Percentiles rank a stretch among this genome's conserved stretches.
phyloP scores from a whole-genome alignment of 2,113 vertebrate genomes.

The Cyphomyrus discorhynchus region DNA sequence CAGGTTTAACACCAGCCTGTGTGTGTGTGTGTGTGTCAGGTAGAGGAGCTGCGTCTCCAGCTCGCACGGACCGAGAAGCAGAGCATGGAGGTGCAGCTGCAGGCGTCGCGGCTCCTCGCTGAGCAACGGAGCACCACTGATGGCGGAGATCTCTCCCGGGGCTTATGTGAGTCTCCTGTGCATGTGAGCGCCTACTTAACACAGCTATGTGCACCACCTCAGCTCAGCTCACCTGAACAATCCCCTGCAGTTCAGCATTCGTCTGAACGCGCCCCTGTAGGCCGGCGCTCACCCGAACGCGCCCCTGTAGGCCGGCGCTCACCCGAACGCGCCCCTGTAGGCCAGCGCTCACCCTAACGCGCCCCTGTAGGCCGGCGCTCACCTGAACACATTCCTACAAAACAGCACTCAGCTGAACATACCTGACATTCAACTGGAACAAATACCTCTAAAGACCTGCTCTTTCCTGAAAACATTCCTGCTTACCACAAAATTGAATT shows the following conservation, averaged over 20 bases:
- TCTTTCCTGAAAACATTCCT: not conserved
- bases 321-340: too few relatives aligned
- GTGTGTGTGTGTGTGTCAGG: constrained; percentile 48
- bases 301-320: not conserved
- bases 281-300: not conserved
- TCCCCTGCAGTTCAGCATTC: not conserved
- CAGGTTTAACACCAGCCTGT: not conserved
- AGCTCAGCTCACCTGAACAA: not conserved
- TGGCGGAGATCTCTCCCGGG: constrained; percentile 51
- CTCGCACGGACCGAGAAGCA: constrained; percentile 69
- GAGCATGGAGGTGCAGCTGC: constrained; percentile 62
- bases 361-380: too few relatives aligned
- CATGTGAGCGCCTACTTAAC: constrained; percentile 22
- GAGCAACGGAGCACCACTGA: constrained; percentile 50
- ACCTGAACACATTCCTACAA: not conserved
- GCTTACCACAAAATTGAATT: not conserved
- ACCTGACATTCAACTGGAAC: not conserved
- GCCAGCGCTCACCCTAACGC: not conserved
- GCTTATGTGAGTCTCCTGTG: constrained; percentile 53
- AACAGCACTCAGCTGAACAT: not conserved
- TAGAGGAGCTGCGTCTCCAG: constrained; percentile 74
- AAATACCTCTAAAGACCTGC: not conserved
- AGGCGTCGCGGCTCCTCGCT: constrained; percentile 50
- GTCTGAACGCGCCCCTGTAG: not conserved
- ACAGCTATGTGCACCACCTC: not conserved